Conservation (phyloP, 2,797 vertebrate species). For the Triplophysa bombifrons region DNA sequence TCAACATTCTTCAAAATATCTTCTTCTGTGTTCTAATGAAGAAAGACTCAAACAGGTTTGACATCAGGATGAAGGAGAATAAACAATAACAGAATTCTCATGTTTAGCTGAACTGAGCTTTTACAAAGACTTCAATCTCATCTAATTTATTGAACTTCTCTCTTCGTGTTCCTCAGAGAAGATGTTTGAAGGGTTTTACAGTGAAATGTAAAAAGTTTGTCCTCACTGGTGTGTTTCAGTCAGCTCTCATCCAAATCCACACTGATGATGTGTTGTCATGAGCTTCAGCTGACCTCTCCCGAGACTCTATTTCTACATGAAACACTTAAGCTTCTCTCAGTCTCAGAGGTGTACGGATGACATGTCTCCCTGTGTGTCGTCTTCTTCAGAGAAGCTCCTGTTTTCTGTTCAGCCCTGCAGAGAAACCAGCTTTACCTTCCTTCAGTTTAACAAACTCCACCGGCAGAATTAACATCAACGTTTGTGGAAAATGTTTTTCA, state of each 20-base stretch:
- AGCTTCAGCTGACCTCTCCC: slow-evolving; percentile 49
- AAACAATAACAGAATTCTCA: no score
- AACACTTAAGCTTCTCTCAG: slow-evolving; percentile 39
- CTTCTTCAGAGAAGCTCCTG: neutral
- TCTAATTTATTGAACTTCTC: no score
- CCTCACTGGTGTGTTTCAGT: neutral
- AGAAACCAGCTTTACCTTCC: neutral
- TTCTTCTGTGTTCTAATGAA: no score
- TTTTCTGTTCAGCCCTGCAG: neutral
- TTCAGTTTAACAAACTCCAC: no score
- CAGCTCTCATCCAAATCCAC: slow-evolving; percentile 1
- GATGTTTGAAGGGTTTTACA: neutral
- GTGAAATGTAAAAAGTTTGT: neutral
- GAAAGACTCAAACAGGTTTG: no score
- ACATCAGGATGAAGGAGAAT: no score
- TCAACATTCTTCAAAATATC: no score
- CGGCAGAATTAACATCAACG: neutral
- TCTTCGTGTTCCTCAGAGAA: neutral
- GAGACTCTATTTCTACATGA: slow-evolving; percentile 49
- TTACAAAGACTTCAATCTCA: no score
- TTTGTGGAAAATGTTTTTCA: neutral
- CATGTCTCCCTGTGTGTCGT: neutral
- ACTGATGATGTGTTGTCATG: slow-evolving; percentile 19
- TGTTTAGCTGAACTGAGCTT: no score
- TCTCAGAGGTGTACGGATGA: neutral